A percentile compares a stretch with the other conserved stretches of the same genome.
Conservation (phyloP, 2,797 vertebrate genomes). For the Sebastes diaconus region DNA sequence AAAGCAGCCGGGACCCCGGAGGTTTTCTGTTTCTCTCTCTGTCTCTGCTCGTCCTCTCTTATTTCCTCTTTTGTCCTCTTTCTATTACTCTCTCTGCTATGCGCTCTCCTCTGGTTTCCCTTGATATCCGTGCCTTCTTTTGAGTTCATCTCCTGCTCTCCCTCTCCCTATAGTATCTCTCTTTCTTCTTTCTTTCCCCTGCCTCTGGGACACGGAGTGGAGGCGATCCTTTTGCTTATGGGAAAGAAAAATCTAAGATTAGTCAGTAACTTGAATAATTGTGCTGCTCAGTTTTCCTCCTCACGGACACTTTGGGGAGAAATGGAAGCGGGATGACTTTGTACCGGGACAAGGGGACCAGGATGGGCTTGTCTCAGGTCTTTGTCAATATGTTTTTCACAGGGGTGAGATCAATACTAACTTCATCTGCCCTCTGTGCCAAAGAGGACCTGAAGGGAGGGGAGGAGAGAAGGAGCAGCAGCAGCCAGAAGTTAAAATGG, state of each 20-base stretch:
- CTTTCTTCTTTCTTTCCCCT: not conserved
- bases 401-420: conserved; percentile 64
- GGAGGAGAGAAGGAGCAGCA: not conserved
- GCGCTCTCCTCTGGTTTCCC: conserved; percentile 48
- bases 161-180: not conserved
- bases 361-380: conserved; percentile 30
- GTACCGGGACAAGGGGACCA: conserved; percentile 18
- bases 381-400: conserved; percentile 59
- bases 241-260: conserved; percentile 8
- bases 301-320: conserved; percentile 14
- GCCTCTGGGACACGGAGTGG: conserved; percentile 36
- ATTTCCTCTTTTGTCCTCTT: conserved; percentile 59
- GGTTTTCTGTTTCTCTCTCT: conserved; percentile 22
- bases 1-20: conserved; percentile 21
- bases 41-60: conserved; percentile 22
- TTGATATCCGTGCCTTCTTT: conserved; percentile 45
- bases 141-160: conserved; percentile 24
- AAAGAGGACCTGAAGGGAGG: conserved; percentile 31
- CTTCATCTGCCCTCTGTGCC: conserved; percentile 39
- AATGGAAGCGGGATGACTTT: conserved; percentile 11
- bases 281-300: conserved; percentile 27
- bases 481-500: conserved; percentile 27
- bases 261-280: conserved; percentile 37
- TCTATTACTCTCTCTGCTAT: conserved; percentile 36
- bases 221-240: conserved; percentile 17